These are phyloP conservation scores for Macaria notata DNA, from an alignment of 2,888 invertebrate species.

Conservation along the genomic window DNA sequence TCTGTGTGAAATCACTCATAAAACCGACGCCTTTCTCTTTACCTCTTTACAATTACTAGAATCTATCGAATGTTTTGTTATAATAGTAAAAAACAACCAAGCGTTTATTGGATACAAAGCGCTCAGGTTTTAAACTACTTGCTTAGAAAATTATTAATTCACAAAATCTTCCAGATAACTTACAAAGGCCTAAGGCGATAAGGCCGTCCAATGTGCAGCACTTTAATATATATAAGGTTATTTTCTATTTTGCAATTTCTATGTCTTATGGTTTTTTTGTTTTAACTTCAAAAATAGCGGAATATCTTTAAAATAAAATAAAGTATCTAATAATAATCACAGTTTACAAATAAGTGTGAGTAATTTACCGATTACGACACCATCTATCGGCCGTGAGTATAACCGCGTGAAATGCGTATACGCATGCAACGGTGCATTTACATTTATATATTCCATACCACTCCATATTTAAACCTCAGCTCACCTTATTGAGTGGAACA, in stretches of 20 bases:
- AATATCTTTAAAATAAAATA: no score
- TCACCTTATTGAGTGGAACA: slow-evolving; percentile 16
- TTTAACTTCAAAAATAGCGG: no score
- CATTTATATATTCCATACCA: slow-evolving; percentile 35
- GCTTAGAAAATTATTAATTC: no score
- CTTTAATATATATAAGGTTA: no score
- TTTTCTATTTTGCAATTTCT: no score
- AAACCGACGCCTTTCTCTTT: not conserved
- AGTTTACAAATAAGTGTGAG: slow-evolving; percentile 16
- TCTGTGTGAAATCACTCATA: slow-evolving; percentile 2
- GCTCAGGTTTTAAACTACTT: no score
- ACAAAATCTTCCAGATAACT: not conserved
- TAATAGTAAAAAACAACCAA: no score
- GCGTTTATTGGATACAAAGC: no score
- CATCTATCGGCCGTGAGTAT: slow-evolving; percentile 15
- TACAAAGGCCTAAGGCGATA: not conserved
- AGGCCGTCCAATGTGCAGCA: no score
- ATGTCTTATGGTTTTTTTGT: slow-evolving; percentile 1
- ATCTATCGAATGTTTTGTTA: no score
- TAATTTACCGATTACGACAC: slow-evolving; percentile 22
- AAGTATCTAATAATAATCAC: slow-evolving; percentile 2
- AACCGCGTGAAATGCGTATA: slow-evolving; percentile 21
- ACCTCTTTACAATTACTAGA: not conserved
- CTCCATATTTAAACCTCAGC: slow-evolving; percentile 29
- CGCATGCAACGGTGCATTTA: slow-evolving; percentile 27